These are phyloP conservation scores for Drosophila parthenogenetica DNA, from an alignment of 2,888 invertebrate species.

Conservation along the genomic window DNA sequence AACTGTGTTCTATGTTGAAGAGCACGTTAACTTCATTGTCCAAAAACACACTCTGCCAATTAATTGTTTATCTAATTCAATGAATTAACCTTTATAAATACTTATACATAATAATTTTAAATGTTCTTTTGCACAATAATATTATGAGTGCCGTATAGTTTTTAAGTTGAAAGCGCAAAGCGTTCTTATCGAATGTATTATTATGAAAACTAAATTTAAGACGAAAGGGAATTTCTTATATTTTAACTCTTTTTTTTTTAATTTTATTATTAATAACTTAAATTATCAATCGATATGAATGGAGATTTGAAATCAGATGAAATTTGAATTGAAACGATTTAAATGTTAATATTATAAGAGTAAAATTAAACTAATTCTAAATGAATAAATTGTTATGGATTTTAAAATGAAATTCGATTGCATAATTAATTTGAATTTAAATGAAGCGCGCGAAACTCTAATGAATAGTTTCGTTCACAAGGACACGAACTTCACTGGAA, in stretches of 20 bases:
- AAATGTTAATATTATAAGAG: constrained; percentile 34
- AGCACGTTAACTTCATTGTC: constrained; percentile 12
- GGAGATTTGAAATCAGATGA: constrained; percentile 4
- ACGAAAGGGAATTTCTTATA: neutral
- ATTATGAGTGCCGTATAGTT: constrained; percentile 4
- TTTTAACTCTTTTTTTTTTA: neutral
- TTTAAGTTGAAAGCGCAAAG: constrained; percentile 4
- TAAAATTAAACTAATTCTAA: constrained; percentile 24
- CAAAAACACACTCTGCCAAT: constrained; percentile 19
- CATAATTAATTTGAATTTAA: neutral
- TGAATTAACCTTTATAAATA: constrained; percentile 10
- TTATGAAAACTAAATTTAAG: neutral
- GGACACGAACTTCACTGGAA: no score
- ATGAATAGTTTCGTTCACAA: neutral
- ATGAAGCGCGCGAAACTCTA: no score
- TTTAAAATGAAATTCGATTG: neutral
- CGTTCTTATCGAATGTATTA: constrained; percentile 8
- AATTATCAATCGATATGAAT: neutral
- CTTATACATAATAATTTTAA: neutral
- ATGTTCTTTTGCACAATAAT: neutral
- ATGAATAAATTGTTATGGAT: constrained; percentile 35
- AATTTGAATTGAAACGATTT: constrained; percentile 22
- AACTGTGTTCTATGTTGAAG: neutral
- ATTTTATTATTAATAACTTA: constrained; percentile 16
- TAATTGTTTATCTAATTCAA: constrained; percentile 4